Conservation (phyloP, 2,888 invertebrate species). For the Nezara viridula region DNA sequence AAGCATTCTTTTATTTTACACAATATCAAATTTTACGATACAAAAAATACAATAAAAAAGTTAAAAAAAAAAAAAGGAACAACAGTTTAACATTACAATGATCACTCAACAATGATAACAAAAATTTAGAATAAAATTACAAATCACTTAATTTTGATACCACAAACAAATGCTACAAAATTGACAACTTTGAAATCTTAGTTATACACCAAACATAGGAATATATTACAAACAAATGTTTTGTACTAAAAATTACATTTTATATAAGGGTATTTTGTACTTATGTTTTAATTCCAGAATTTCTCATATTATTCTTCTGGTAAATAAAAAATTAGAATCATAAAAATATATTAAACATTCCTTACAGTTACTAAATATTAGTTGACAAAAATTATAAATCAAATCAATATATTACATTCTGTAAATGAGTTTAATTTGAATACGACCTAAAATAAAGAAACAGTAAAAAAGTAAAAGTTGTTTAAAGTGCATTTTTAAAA, state of each 20-base stretch:
- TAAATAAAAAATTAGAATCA: neutral
- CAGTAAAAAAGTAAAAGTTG: neutral
- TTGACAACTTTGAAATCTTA: neutral
- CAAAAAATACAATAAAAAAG: neutral
- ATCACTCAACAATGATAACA: constrained; percentile 3
- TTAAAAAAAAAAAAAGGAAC: constrained; percentile 21
- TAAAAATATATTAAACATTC: constrained; percentile 17
- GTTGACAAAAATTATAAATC: neutral
- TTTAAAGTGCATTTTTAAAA: neutral
- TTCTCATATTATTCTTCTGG: neutral
- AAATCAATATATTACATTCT: neutral
- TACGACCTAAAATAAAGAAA: neutral
- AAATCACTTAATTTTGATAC: constrained; percentile 13
- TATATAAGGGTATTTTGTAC: constrained; percentile 18
- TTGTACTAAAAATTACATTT: constrained; percentile 33
- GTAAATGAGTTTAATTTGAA: neutral
- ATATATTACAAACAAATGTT: constrained; percentile 33
- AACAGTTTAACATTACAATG: constrained; percentile 41
- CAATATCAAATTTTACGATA: constrained; percentile 7
- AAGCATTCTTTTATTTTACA: constrained; percentile 27
- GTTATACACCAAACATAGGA: neutral
- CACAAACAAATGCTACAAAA: neutral
- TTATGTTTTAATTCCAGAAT: neutral
- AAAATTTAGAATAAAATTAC: constrained; percentile 23
- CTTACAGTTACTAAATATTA: neutral